Conservation (phyloP, 2,797 vertebrate genomes). For the Tragopan temminckii region DNA sequence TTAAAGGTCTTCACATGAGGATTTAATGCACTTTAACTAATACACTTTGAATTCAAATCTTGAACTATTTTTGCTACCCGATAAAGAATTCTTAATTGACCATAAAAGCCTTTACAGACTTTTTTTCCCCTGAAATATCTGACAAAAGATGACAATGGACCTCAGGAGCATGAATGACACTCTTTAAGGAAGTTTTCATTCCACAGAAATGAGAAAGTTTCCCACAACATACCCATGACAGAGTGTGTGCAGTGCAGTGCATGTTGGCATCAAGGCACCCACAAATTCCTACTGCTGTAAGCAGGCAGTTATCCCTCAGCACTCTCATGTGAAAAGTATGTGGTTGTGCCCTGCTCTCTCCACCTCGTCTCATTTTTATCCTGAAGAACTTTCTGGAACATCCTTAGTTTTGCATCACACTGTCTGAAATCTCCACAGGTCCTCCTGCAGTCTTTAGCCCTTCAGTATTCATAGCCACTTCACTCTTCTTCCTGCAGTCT, state of each 20-base stretch:
- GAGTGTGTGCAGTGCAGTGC: neutral
- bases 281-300: neutral
- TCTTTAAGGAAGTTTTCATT: neutral
- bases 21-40: conserved; percentile 13
- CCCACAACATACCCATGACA: fast-evolving
- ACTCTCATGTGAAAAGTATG: neutral
- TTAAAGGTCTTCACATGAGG: neutral
- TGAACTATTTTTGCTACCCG: conserved; percentile 1
- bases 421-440: neutral
- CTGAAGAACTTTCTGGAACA: neutral
- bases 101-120: neutral
- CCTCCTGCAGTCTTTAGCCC: neutral
- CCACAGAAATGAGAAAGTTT: neutral
- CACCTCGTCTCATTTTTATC: fast-evolving
- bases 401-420: neutral
- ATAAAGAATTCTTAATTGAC: neutral
- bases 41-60: neutral
- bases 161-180: neutral
- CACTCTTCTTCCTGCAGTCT: neutral
- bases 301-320: neutral
- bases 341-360: fast-evolving
- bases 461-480: neutral
- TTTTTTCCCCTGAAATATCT: neutral
- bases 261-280: neutral
- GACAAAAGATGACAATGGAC: neutral